These are phyloP conservation scores for Rhabdomys pumilio DNA, from an alignment of 2,797 vertebrate genomes.

Conservation along the genomic window DNA sequence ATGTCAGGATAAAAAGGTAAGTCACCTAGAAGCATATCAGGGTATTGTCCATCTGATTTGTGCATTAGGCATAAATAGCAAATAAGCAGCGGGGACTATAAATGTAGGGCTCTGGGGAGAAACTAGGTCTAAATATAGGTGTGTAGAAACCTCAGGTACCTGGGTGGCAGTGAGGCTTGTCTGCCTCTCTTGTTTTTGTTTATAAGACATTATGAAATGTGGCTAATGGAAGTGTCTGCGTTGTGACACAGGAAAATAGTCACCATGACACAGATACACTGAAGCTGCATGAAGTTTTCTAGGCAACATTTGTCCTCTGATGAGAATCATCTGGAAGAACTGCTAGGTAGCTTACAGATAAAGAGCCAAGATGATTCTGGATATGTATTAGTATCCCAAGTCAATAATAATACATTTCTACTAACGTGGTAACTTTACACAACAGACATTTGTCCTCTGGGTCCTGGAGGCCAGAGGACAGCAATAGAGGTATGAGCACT, in stretches of 20 bases:
- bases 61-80: neutral
- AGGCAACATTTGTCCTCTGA: neutral
- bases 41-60: neutral
- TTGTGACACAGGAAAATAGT: neutral
- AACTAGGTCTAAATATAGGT: neutral
- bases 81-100: neutral
- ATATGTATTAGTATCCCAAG: neutral
- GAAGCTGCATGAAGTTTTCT: neutral
- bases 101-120: neutral
- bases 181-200: neutral
- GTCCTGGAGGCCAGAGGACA: neutral
- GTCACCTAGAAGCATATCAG: neutral
- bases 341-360: neutral
- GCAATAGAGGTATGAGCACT: neutral
- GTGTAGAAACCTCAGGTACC: neutral
- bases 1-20: conserved; percentile 94
- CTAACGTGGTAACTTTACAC: neutral
- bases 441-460: neutral
- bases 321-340: neutral
- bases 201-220: neutral
- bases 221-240: neutral
- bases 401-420: neutral
- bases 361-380: neutral
- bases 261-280: neutral
- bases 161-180: neutral